These are phyloP conservation scores for Harpagus bidentatus DNA, from an alignment of 2,113 vertebrate species.

Conservation along the genomic window DNA sequence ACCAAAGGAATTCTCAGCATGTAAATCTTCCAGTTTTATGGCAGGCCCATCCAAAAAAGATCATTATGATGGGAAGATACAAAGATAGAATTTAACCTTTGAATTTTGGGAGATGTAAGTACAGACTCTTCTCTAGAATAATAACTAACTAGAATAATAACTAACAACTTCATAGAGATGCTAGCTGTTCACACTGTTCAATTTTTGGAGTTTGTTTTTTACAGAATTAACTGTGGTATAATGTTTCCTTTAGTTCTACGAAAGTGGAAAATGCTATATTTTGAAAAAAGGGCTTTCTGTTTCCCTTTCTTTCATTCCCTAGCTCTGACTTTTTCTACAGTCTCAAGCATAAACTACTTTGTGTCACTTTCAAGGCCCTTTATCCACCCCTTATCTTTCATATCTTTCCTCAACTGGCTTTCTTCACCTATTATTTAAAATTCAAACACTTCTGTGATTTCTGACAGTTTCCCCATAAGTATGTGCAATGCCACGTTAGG, in stretches of 20 bases:
- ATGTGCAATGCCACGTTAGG: neutral
- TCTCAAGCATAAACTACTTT: neutral
- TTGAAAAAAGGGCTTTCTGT: neutral
- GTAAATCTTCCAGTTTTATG: neutral
- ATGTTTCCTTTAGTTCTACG: neutral
- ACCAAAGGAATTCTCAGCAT: constrained; percentile 3
- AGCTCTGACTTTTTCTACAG: neutral
- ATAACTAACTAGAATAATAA: neutral
- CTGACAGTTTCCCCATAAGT: neutral
- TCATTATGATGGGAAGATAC: neutral
- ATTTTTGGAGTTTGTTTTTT: neutral
- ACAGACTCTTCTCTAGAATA: neutral
- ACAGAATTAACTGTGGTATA: neutral
- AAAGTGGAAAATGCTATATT: neutral
- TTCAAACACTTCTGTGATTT: neutral
- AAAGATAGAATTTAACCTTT: neutral
- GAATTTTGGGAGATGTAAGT: neutral
- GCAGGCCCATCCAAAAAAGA: neutral
- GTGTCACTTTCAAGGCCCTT: neutral
- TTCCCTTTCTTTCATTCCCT: neutral
- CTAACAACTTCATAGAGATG: neutral
- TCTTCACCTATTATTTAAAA: neutral
- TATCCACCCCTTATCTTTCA: neutral
- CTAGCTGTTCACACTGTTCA: neutral
- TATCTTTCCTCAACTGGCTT: neutral